Conservation (phyloP, 1,140 invertebrate genomes). For the Aphidius ervi region DNA sequence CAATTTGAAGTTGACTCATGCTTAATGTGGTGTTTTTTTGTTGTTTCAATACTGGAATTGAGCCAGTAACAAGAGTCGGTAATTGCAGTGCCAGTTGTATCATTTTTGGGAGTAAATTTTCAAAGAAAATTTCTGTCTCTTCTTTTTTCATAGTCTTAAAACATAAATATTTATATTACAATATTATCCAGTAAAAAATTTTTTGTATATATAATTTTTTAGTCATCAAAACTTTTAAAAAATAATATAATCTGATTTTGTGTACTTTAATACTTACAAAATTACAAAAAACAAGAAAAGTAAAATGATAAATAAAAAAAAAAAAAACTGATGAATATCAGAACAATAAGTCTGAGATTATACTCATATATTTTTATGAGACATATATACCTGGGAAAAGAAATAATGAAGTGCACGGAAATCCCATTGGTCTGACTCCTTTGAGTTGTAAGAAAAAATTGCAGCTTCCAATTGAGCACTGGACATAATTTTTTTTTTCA, state of each 20-base stretch:
- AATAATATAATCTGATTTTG: no score
- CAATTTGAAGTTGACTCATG: conserved; percentile 80
- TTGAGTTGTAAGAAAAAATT: conserved; percentile 74
- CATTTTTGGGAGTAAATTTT: conserved; percentile 71
- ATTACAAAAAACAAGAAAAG: no score
- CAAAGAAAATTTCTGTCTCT: conserved; percentile 73
- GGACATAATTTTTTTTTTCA: conserved; percentile 63
- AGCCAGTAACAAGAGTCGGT: conserved; percentile 69
- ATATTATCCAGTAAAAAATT: no score
- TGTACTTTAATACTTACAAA: no score
- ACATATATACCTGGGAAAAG: conserved; percentile 67
- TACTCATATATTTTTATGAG: no score
- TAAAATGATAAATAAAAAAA: no score
- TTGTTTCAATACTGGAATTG: conserved; percentile 71
- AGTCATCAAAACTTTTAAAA: no score
- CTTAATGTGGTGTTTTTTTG: conserved; percentile 59
- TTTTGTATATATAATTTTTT: no score
- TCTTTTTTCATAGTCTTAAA: conserved; percentile 55
- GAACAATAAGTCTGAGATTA: no score
- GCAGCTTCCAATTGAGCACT: conserved; percentile 68
- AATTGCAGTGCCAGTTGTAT: conserved; percentile 72
- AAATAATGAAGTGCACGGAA: conserved; percentile 69
- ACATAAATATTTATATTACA: no score
- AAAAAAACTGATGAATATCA: no score
- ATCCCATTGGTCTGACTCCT: conserved; percentile 66